phyloP scores from a whole-genome alignment of 1,140 invertebrate species.

The Mizuhopecten yessoensis region DNA sequence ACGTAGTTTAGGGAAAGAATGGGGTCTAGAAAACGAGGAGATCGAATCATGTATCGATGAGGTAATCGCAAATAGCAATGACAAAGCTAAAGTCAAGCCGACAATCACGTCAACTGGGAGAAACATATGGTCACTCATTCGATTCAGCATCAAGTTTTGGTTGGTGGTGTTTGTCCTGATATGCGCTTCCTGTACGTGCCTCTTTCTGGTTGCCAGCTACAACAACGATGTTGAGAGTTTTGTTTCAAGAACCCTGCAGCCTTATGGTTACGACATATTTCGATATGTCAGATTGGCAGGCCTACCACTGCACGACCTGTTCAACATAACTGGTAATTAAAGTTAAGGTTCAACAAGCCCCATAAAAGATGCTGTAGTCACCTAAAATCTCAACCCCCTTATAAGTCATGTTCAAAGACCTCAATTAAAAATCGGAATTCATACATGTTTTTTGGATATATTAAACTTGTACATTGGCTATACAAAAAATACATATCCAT shows the following conservation, averaged over 20 bases:
- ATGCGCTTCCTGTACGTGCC: not conserved
- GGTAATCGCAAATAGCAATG: not conserved
- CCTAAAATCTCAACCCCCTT: too few relatives aligned
- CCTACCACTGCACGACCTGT: constrained; percentile 53
- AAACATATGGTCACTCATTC: constrained; percentile 53
- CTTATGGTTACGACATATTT: constrained; percentile 58
- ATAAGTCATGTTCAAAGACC: too few relatives aligned
- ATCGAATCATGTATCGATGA: constrained; percentile 63
- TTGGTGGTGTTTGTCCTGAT: constrained; percentile 45
- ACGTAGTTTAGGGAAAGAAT: constrained; percentile 61
- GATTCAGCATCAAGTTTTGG: constrained; percentile 40
- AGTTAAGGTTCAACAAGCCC: too few relatives aligned
- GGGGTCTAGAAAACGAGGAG: constrained; percentile 67
- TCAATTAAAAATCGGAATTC: too few relatives aligned
- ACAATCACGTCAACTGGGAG: constrained; percentile 32
- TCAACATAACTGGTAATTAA: constrained; percentile 58
- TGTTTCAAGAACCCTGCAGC: constrained; percentile 51
- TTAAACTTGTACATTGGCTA: too few relatives aligned
- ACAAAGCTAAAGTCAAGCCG: not conserved
- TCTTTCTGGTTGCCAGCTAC: constrained; percentile 5
- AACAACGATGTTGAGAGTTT: constrained; percentile 41
- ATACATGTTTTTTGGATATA: too few relatives aligned
- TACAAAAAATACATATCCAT: too few relatives aligned
- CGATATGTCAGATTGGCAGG: constrained; percentile 52
- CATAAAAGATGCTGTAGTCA: too few relatives aligned